These are phyloP conservation scores for Trissolcus brochymenae DNA, from an alignment of 2,888 invertebrate species.

Conservation along the genomic window DNA sequence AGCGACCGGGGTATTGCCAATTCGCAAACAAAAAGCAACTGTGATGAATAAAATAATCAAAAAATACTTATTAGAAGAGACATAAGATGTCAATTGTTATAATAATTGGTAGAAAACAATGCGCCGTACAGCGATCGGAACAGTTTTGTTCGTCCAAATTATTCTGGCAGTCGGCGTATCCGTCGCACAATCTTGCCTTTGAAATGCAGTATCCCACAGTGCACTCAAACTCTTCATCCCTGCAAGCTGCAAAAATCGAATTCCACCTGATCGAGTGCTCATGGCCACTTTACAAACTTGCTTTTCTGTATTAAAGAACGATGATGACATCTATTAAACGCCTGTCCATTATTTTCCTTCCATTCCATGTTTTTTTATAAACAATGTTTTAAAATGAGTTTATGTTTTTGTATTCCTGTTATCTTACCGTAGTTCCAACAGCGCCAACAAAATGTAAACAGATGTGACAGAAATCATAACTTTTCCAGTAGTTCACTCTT, in stretches of 20 bases:
- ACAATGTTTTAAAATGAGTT: no score
- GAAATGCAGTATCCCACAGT: conserved; percentile 83
- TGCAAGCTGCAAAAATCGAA: conserved; percentile 80
- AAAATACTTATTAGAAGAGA: conserved; percentile 41
- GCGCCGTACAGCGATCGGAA: conserved; percentile 63
- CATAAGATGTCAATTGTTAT: conserved; percentile 26
- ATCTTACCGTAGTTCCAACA: no score
- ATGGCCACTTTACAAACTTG: conserved; percentile 9
- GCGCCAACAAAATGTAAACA: no score
- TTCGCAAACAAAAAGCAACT: background rate
- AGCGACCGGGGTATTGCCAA: no score
- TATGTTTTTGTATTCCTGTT: no score
- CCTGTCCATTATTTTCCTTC: no score
- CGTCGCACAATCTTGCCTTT: conserved; percentile 81
- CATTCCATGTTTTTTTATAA: background rate
- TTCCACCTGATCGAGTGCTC: conserved; percentile 50
- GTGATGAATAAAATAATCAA: conserved; percentile 20
- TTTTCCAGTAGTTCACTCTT: no score
- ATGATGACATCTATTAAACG: conserved; percentile 14
- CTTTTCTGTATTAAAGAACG: background rate
- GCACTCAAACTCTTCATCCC: conserved; percentile 85
- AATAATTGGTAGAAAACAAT: conserved; percentile 51
- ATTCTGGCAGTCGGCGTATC: conserved; percentile 84
- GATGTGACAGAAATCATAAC: no score
- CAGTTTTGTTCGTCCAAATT: conserved; percentile 86